Conservation (phyloP, 2,797 vertebrate genomes). For the Falco concolor region DNA sequence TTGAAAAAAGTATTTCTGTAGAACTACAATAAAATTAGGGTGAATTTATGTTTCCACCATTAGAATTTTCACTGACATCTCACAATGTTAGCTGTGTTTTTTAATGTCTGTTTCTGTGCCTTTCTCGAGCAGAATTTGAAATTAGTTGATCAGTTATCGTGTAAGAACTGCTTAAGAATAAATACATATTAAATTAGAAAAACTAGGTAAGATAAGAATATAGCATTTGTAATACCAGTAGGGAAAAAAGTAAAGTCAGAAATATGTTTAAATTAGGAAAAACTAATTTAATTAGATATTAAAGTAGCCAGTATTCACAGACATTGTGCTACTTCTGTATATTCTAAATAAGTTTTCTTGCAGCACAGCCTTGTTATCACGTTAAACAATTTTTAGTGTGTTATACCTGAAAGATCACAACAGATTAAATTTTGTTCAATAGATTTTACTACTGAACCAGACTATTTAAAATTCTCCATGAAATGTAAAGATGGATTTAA, state of each 20-base stretch:
- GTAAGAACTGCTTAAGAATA: not conserved
- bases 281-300: not conserved
- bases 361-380: not conserved
- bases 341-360: not conserved
- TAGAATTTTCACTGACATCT: not conserved
- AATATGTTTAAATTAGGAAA: not conserved
- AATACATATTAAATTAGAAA: conserved; percentile 11
- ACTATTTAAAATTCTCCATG: conserved; percentile 20
- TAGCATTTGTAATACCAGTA: not conserved
- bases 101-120: conserved; percentile 14
- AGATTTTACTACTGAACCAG: conserved; percentile 11
- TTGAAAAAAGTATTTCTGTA: conserved; percentile 36
- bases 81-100: not conserved
- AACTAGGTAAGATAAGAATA: not conserved
- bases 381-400: not conserved
- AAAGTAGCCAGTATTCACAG: not conserved
- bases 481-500: conserved; percentile 1
- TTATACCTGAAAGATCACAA: conserved; percentile 18
- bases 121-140: not conserved
- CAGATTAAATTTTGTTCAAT: not conserved
- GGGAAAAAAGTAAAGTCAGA: not conserved
- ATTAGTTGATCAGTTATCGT: not conserved
- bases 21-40: conserved; percentile 45
- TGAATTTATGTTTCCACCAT: conserved; percentile 41
- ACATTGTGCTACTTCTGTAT: not conserved